Evolutionary conservation across 2,113 vertebrate species (phyloP).

Genomic region (Lontra canadensis): DNA sequence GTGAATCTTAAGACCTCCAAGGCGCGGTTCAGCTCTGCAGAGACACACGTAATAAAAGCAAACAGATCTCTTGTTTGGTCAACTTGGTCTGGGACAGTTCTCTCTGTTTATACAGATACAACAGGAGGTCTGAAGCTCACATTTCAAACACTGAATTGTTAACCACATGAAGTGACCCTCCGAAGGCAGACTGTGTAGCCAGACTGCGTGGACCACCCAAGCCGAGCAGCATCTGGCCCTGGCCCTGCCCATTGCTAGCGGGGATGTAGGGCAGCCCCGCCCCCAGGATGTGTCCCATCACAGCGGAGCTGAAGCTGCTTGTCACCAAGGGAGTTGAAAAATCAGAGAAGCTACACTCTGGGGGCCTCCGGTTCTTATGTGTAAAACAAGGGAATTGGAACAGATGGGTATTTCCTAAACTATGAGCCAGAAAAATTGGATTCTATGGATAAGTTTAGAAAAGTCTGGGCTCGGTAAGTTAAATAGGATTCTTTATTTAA

Average conservation of each 20-base stretch:
- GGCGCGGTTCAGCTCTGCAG: not conserved
- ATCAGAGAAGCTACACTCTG: not conserved
- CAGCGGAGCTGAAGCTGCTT: no score
- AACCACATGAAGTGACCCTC: not conserved
- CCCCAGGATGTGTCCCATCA: accelerated
- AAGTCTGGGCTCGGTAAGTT: not conserved
- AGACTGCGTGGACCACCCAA: not conserved
- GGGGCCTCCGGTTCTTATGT: not conserved
- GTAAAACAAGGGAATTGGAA: not conserved
- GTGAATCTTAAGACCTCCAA: not conserved
- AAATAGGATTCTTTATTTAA: not conserved
- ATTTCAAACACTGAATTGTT: not conserved
- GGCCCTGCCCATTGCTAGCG: accelerated
- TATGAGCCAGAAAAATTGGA: not conserved
- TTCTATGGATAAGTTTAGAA: not conserved
- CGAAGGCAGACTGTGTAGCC: accelerated
- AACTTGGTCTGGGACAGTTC: not conserved
- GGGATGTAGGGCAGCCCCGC: accelerated
- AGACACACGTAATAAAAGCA: not conserved
- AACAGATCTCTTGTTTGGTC: conserved; percentile 16
- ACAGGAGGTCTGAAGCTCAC: not conserved
- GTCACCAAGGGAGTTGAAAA: not conserved
- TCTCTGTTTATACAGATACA: not conserved
- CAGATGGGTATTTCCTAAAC: not conserved
- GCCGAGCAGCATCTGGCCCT: not conserved